Base-by-base conservation (phyloP, 2,113 vertebrate species). In the chimpanzee (Pan troglodytes) region DNA sequence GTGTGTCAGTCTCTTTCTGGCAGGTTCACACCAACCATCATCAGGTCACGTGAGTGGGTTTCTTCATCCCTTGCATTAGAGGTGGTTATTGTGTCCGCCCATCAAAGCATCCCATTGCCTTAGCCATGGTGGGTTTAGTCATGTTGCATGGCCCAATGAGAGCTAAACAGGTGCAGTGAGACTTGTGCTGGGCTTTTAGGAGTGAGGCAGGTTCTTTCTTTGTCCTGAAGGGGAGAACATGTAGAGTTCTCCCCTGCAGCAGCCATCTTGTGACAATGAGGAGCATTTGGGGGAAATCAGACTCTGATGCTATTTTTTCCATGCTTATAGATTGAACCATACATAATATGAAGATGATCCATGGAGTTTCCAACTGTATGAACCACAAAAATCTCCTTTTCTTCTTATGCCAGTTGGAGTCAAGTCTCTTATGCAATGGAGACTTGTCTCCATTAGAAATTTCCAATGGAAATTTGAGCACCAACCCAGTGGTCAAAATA, bases 101-200 rank as follows among this genome's bases (percentile, higher is more conserved):
- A 13, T 23, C 43, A 43, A 23, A 67, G 61, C 11, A 1, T 23
- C 59, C 5, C 17, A 20, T 20, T 68, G 38, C 40, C 61, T 43
- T 27, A 9, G 43, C 20, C 43, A 70, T 20, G 16, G 2, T 25
- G 11, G 30, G 20, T 6, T 40, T 11, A 67, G 45, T n/a, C 45
- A 0, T 20, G 25, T 4, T 30, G 14, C 2, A 38, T 23, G 7
- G 3, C 14, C 67, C 45, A 70, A 3, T 1, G 35, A 72, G 23
- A 88, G 16, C 27, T 40, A 85, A n/a, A 2, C 10, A 32, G 38
- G 12, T 1, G 38, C 17, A 16, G 27, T 32, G 27, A 67, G 40
- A 23, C 1, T 4, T 1, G 1, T 55, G 67, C 14, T 23, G 20
- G 32, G 32, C 83, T 70, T 32, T 25, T 16, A 40, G 45, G n/a